These are phyloP conservation scores for Lacerta viridis DNA, from an alignment of 2,797 vertebrate species.

Conservation along the genomic window DNA sequence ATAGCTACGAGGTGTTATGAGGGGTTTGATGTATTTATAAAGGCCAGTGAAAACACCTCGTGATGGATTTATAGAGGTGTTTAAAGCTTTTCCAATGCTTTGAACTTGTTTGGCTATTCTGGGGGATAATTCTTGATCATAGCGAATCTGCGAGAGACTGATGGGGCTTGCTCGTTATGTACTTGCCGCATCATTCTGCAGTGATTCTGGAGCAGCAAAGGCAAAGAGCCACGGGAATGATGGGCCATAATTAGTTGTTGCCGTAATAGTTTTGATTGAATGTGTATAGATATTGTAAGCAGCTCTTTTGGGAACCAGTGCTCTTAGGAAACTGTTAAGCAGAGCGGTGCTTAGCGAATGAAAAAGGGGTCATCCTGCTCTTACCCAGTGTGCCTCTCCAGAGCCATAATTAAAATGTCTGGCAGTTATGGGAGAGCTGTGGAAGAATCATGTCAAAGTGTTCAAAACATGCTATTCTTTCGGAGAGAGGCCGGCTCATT, in stretches of 20 bases:
- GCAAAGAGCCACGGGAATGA: conserved; percentile 69
- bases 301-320: conserved; percentile 16
- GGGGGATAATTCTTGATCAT: conserved; percentile 62
- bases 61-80: conserved; percentile 50
- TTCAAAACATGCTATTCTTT: conserved; percentile 30
- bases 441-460: neutral
- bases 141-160: conserved; percentile 65
- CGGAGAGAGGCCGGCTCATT: neutral
- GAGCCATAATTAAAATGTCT: neutral
- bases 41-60: neutral
- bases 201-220: conserved; percentile 44
- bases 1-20: neutral
- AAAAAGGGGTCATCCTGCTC: conserved; percentile 35
- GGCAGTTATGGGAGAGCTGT: conserved; percentile 25
- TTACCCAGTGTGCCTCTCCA: neutral
- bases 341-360: conserved; percentile 28
- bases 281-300: conserved; percentile 51
- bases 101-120: conserved; percentile 50
- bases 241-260: conserved; percentile 73
- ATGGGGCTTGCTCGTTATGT: conserved; percentile 63
- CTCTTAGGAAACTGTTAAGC: conserved; percentile 57
- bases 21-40: neutral
- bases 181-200: conserved; percentile 49
- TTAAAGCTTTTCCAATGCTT: conserved; percentile 37
- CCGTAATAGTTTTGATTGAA: conserved; percentile 76